Evolutionary conservation across 2,797 vertebrate species (phyloP).

Genomic region (Heteromormyrus szaboi): DNA sequence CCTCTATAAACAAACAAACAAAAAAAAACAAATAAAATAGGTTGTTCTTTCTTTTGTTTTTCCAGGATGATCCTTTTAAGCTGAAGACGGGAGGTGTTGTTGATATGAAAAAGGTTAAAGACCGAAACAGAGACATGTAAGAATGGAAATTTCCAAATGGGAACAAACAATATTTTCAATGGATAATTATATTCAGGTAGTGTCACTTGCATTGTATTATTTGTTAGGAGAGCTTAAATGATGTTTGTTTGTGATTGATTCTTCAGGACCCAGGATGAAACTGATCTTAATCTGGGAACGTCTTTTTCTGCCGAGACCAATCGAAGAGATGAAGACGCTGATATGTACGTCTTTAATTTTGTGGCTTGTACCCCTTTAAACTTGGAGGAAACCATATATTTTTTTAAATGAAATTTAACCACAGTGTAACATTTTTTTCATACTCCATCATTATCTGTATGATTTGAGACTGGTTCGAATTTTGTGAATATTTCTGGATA

Average conservation of each 20-base stretch:
- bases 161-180: neutral
- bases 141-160: conserved; percentile 24
- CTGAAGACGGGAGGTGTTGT: conserved; percentile 90
- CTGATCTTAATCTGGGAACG: conserved; percentile 88
- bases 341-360: conserved; percentile 75
- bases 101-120: conserved; percentile 97
- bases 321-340: conserved; percentile 92
- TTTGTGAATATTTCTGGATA: neutral
- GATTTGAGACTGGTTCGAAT: neutral
- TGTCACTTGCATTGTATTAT: neutral
- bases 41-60: neutral
- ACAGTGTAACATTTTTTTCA: neutral
- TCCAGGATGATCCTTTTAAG: conserved; percentile 90
- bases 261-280: conserved; percentile 83
- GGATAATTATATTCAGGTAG: neutral
- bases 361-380: neutral
- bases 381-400: neutral
- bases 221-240: neutral
- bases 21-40: neutral
- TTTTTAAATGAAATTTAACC: neutral
- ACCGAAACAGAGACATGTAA: conserved; percentile 85
- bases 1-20: neutral
- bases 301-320: conserved; percentile 98
- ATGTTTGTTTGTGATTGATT: neutral
- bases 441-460: neutral